phyloP scores from a whole-genome alignment of 1,140 invertebrate genomes.

The Hestina assimilis region DNA sequence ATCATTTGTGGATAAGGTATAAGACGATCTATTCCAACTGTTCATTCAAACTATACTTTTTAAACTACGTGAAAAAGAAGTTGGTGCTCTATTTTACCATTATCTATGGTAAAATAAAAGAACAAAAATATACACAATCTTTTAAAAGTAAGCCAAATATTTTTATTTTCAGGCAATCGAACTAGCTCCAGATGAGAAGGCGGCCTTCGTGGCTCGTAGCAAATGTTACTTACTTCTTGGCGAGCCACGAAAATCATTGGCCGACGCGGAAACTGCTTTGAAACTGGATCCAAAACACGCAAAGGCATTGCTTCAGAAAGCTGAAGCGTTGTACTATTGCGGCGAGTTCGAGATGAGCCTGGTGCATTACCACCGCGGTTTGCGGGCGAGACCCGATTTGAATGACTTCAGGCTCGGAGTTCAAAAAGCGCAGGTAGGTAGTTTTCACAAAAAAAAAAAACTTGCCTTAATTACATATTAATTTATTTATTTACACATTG shows the following conservation, averaged over 20 bases:
- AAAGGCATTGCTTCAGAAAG: constrained; percentile 93
- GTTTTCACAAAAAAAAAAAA: too few relatives aligned
- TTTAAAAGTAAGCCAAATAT: background rate
- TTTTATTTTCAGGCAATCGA: constrained; percentile 89
- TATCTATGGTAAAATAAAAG: too few relatives aligned
- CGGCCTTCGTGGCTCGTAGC: constrained; percentile 91
- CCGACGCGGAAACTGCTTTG: constrained; percentile 91
- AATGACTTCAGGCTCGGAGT: constrained; percentile 93
- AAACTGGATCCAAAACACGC: constrained; percentile 87
- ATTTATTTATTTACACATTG: too few relatives aligned
- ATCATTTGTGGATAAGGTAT: constrained; percentile 89
- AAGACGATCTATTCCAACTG: background rate
- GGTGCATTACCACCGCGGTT: constrained; percentile 93
- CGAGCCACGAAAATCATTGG: constrained; percentile 88
- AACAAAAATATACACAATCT: too few relatives aligned
- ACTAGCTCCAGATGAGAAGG: constrained; percentile 89
- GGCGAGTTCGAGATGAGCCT: constrained; percentile 96
- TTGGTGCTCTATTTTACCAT: too few relatives aligned
- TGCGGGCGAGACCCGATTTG: constrained; percentile 90
- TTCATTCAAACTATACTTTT: too few relatives aligned
- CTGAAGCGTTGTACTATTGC: constrained; percentile 94
- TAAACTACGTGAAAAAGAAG: too few relatives aligned
- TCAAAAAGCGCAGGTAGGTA: constrained; percentile 90
- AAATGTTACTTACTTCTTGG: constrained; percentile 94
- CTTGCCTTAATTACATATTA: too few relatives aligned